Evolutionary conservation across 35 echinoderm and acorn worm species (phyloP).

Genomic region (Ophioderma brevispina): DNA sequence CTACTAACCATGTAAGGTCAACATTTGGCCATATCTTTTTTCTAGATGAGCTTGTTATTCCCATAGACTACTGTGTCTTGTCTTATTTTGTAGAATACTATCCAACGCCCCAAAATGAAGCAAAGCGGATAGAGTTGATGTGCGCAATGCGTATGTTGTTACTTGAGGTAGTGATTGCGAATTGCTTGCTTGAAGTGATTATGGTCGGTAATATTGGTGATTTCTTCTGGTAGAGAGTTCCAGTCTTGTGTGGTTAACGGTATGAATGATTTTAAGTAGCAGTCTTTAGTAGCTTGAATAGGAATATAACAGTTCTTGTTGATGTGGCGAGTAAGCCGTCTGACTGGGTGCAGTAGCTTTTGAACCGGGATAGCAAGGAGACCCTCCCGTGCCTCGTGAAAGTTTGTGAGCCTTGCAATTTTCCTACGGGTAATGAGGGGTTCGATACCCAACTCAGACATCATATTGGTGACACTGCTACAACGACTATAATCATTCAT

Average conservation of each 20-base stretch:
- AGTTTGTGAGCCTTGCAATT: neutral
- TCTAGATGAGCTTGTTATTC: too few species aligned
- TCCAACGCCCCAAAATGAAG: too few species aligned
- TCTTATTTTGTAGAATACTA: too few species aligned
- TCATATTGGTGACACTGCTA: conserved; percentile 29
- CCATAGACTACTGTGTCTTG: too few species aligned
- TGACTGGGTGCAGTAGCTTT: neutral
- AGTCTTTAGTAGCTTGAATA: neutral
- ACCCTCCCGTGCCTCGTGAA: neutral
- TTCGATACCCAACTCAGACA: neutral
- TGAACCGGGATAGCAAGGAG: neutral
- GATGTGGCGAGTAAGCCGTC: neutral
- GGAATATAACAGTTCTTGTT: neutral
- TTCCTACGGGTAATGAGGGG: neutral
- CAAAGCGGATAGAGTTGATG: too few species aligned
- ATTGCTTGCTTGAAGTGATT: too few species aligned
- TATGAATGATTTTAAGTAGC: neutral
- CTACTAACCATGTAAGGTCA: too few species aligned
- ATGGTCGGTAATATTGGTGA: neutral
- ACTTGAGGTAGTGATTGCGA: too few species aligned
- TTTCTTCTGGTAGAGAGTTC: neutral
- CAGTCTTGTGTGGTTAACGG: neutral
- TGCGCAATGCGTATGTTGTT: too few species aligned
- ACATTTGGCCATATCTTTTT: too few species aligned
- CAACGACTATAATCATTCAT: neutral